Evolutionary conservation across 2,113 vertebrate species (phyloP), one percentile per base, ranked within the genome.

Genomic region (Lophochroa leadbeateri): DNA sequence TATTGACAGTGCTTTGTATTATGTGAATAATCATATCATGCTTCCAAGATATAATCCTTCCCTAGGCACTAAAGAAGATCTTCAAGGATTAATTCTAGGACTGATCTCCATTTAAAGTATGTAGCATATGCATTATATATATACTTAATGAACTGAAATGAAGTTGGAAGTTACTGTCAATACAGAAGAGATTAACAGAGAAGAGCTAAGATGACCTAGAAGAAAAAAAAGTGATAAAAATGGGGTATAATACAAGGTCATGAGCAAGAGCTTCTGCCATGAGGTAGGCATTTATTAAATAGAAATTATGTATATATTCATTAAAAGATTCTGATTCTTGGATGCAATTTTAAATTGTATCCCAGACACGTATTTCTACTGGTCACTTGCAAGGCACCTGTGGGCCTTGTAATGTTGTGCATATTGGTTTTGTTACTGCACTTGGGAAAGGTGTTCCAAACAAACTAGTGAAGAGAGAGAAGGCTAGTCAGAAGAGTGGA

Each of bases 11-110:
- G 20, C 33, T 92, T 80, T 76, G 27, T 88, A 57, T 82, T 93
- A 72, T 57, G 44, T 79, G 57, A 94, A 92, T 85, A 65, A 82
- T 79, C 52, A 37, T 65, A 69, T 57, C 68, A 52, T 10, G 60
- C 13, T 95, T 94, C 33, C 18, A 70, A 85, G 74, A 88, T 35
- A 68, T 18, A 87, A 87, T 76, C 31, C 85, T 69, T 76, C 57
- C 75, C 75, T 3, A 1, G 90, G 58, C 52, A 49, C 27, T 92
- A 80, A 86, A 77, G 35, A 78, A 44, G 43, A 85, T 69, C 57
- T 95, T 91, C 29, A 90, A 95, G 70, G 44, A 93, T 92, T 93
- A 94, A 90, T 90, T 93, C 70, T 76, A 50, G 33, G 47, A 93
- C 43, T 82, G 60, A 90, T 87, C 69, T 95, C 65, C 37, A 82